A percentile compares a stretch with the other conserved stretches of the same genome.
Evolutionary conservation across 2,888 invertebrate species (phyloP).

Genomic region (Erebia ligea): DNA sequence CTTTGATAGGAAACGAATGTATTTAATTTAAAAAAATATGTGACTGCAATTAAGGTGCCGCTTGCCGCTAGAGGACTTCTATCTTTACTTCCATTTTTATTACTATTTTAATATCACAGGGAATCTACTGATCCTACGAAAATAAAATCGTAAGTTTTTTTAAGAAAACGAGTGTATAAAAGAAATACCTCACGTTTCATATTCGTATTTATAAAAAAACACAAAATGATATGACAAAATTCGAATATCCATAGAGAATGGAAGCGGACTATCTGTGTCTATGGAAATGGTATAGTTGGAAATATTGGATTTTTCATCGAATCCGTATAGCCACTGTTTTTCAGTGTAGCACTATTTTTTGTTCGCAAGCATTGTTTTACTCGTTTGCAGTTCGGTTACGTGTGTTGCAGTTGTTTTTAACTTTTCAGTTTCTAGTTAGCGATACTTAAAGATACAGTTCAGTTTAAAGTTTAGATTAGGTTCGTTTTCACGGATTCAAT

Average conservation of each 20-base stretch:
- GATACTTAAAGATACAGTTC: conserved; percentile 17
- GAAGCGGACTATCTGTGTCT: not conserved
- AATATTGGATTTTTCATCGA: conserved; percentile 20
- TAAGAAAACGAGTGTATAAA: too few species aligned
- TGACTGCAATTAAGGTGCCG: too few species aligned
- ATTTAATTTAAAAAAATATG: too few species aligned
- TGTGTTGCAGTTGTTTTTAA: conserved; percentile 6
- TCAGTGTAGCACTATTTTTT: conserved; percentile 1
- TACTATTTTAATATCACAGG: too few species aligned
- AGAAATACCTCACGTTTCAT: too few species aligned
- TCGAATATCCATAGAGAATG: not conserved
- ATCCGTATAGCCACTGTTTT: conserved; percentile 15
- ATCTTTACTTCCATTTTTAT: too few species aligned
- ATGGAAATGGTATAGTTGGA: conserved; percentile 1
- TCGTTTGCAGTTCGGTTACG: conserved; percentile 19
- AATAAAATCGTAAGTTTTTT: too few species aligned
- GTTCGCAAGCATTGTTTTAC: conserved; percentile 12
- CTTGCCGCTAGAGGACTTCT: too few species aligned
- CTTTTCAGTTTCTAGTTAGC: conserved; percentile 12
- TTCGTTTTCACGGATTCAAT: not conserved
- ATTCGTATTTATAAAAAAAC: too few species aligned
- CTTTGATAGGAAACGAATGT: too few species aligned
- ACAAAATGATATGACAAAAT: too few species aligned
- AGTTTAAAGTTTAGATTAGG: not conserved
- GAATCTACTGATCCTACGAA: too few species aligned